Evolutionary conservation across 2,888 invertebrate species (phyloP), one percentile per base, ranked within the genome.

Genomic region (Blera fallax): DNA sequence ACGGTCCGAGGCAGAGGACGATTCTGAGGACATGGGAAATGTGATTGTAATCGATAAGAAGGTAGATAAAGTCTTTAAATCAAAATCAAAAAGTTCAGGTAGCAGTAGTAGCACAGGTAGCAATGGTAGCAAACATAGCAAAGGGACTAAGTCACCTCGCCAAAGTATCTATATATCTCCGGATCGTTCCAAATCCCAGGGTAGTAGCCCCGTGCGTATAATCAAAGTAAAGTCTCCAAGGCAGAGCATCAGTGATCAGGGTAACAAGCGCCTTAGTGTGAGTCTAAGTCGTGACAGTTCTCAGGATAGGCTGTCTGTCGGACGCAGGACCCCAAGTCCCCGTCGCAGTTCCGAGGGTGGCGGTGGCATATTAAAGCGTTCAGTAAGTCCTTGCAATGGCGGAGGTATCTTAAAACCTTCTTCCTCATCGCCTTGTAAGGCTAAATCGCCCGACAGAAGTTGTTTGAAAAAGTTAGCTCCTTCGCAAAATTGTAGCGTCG

Each of bases 141-240:
- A 90, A 76, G 84, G 87, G 4, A 88, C 87, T 37, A 89, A 91
- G 72, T 94, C 94, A 2, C 93, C 94, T 10, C 93, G 94, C 6
- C 93, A 94, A 79, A 94, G 94, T 58, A 93, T 94, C 29, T 94
- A 94, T 87, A 93, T 94, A 77, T 94, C 94, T 0, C 92, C 92
- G 0, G 92, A 92, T 87, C 91, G 92, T 18, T 90, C 90, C 73
- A 91, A 91, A 69, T 92, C 92, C 10, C 91, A 91, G 85, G 91
- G 92, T 10, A 91, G 90, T 69, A 92, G 91, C 0, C 92, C 92
- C 0, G 92, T 92, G 50, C 90, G 91, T 73, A 92, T 92, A 54
- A 91, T 92, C n/a, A 92, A 92, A 88, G 92, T 92, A 0, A 92
- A 91, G 81, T 92, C 92, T 11, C 94, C 94, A 0, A 93, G 94